Evolutionary conservation across 2,113 vertebrate genomes (phyloP), one percentile per base, ranked within the genome.

Genomic region (Numida meleagris): DNA sequence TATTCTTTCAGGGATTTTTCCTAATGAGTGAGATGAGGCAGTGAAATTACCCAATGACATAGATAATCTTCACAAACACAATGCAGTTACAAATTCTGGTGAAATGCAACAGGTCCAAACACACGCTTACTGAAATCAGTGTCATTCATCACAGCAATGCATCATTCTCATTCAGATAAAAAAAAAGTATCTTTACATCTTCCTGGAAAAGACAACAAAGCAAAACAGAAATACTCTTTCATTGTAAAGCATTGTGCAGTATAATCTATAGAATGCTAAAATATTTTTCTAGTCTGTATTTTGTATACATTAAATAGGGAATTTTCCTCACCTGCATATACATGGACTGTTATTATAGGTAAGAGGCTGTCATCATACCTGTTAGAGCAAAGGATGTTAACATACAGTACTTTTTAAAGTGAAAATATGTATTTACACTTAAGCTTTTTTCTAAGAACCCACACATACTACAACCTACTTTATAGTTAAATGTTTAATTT

Each of bases 61-160:
- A 82, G 65, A 73, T 43, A 18, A 40, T 58, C 25, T 80, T 90
- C 80, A 36, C 1, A 50, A 93, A 88, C 80, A 36, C 1, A 50
- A 93, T 63, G 72, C 16, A 87, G 62, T 68, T 92, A 53, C 89
- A 68, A 85, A 68, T 53, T 94, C 91, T 71, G 62, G 9, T 94
- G 68, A 40, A 77, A 65, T 94, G 84, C 59, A 95, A 92, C 53
- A 86, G 42, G 67, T 97, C 91, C 93, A 96, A 90, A 94, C 93
- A 94, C 87, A 96, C 97, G 98, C 97, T 98, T 98, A 98, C 62
- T 97, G 95, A 98, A 98, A 98, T 98, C 98, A 98, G 98, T 98
- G 96, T 96, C 96, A 98, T 98, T 98, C 95, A 98, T 98, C 97
- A 98, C 94, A 97, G 97, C 97, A 97, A 98, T 96, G 90, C 43